Evolutionary conservation across 2,797 vertebrate genomes (phyloP).

Genomic region (Synaphobranchus kaupii): DNA sequence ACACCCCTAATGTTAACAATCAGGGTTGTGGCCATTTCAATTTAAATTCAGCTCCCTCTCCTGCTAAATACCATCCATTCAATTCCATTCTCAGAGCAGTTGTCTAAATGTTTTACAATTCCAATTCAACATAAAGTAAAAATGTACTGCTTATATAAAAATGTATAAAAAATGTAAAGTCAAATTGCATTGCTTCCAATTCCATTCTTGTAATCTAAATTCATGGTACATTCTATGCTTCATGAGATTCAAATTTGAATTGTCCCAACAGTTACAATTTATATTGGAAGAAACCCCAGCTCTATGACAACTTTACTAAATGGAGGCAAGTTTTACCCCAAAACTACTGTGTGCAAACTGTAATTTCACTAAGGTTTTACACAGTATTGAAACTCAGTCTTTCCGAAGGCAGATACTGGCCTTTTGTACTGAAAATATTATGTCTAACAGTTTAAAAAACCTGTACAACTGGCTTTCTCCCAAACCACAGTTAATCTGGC

Average conservation of each 20-base stretch:
- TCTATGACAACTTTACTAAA: background rate
- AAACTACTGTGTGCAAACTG: background rate
- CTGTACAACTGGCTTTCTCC: background rate
- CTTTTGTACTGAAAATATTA: background rate
- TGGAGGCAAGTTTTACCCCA: background rate
- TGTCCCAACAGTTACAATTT: background rate
- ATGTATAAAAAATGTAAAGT: background rate
- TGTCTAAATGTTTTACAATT: background rate
- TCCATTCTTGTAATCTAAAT: background rate
- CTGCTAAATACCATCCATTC: background rate
- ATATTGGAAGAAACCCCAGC: background rate
- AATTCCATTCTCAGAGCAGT: background rate
- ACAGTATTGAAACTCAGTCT: background rate
- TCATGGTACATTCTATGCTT: background rate
- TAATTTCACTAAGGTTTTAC: background rate
- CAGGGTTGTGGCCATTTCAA: background rate
- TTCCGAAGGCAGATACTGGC: background rate
- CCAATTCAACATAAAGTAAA: too few relatives aligned
- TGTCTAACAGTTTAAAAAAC: background rate
- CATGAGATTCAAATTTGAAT: background rate
- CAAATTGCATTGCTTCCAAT: background rate
- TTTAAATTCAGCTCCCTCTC: background rate
- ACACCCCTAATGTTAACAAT: background rate
- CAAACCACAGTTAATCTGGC: background rate
- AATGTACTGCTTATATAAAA: too few relatives aligned